Base-by-base conservation (phyloP, 2,888 invertebrate species). In the Lypha dubia region DNA sequence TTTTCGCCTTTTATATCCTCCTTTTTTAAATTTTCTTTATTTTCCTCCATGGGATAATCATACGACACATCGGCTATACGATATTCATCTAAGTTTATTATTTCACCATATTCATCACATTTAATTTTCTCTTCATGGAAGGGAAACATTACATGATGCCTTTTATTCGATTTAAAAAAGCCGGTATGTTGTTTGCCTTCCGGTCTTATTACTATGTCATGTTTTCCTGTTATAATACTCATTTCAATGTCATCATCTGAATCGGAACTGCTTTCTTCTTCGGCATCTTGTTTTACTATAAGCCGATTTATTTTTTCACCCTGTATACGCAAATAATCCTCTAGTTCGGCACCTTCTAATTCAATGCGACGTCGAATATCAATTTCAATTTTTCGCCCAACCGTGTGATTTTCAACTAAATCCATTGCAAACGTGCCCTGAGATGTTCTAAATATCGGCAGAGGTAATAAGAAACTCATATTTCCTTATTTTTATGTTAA, bases 121-220 rank as follows among this genome's bases (percentile, higher is more conserved):
- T 97, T 95, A 35, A 98, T 94, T 90, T 98, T 95, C 83, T 98
- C 98, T 91, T 99, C 99, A 60, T 96, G 95, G 90, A 96, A 97
- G 1, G 99, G 99, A 93, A 97, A 99, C 97, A 99, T 99, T 0
- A 98, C 98, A 92, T 98, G 97, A 88, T 98, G 97, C 76, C 98
- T 96, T 93, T 98, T 97, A 74, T 95, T 96, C 2, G 95, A 96
- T 91, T 97, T 97, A 90, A 97, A 97, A 90, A 97, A 97, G 74
- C 97, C 96, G 87, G 93, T 94, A 87, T 95, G 94, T 90, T 92
- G 94, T 87, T 92, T 94, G 62, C 94, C 95, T 93, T 95, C 95
- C 80, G 95, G 95, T 32, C 96, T 95, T n/a, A 96, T 97, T 49
- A 96, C 96, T 88, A 97, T 95, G 92, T 98, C 98, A 91, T 98